Evolutionary conservation across 2,888 invertebrate genomes (phyloP).

Genomic region (Thalpophila matura): DNA sequence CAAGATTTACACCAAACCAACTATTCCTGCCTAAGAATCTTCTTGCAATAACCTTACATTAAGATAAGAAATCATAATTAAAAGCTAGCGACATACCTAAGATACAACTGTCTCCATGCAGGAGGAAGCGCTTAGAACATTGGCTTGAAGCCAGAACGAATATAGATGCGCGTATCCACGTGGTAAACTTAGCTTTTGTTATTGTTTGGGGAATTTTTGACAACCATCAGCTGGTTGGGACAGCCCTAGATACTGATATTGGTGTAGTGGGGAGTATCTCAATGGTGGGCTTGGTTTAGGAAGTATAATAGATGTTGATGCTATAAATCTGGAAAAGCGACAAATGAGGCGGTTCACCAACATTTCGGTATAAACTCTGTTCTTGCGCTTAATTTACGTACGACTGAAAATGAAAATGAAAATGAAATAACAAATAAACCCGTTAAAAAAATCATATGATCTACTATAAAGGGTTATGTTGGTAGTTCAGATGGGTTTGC

Average conservation of each 20-base stretch:
- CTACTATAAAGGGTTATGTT: too few relatives aligned
- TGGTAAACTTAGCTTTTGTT: slow-evolving; percentile 60
- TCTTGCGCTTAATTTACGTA: too few relatives aligned
- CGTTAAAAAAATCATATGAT: too few relatives aligned
- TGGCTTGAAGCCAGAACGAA: slow-evolving; percentile 65
- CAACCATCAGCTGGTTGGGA: slow-evolving; percentile 48
- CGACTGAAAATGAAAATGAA: too few relatives aligned
- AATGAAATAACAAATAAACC: too few relatives aligned
- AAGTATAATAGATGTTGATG: not conserved
- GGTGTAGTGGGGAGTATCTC: not conserved
- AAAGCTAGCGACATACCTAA: slow-evolving; percentile 61
- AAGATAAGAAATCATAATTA: slow-evolving; percentile 54
- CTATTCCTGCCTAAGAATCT: slow-evolving; percentile 4
- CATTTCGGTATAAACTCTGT: too few relatives aligned
- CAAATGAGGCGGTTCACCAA: too few relatives aligned
- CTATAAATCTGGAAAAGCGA: not conserved
- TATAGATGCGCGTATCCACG: slow-evolving; percentile 63
- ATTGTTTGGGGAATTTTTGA: slow-evolving; percentile 62
- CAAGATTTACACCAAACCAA: not conserved
- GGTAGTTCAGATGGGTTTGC: too few relatives aligned
- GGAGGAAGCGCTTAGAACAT: slow-evolving; percentile 62
- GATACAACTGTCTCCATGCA: slow-evolving; percentile 57
- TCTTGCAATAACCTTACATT: slow-evolving; percentile 2
- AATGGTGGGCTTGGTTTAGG: not conserved
- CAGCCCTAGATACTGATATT: slow-evolving; percentile 23